Conservation (phyloP, 1,140 invertebrate genomes). For the Oryctes rhinoceros region DNA sequence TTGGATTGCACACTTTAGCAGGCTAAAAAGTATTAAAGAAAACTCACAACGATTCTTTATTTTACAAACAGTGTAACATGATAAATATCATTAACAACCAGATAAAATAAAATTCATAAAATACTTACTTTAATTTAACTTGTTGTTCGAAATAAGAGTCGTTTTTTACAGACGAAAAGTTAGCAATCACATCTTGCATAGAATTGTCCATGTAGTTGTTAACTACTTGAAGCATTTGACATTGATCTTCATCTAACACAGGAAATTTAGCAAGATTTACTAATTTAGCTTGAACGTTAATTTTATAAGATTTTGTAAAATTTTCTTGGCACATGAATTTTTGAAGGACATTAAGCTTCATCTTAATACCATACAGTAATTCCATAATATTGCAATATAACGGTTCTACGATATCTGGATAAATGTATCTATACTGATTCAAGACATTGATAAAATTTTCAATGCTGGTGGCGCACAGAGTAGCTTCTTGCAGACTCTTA, state of each 20-base stretch:
- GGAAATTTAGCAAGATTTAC: slow-evolving; percentile 65
- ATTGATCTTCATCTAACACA: slow-evolving; percentile 59
- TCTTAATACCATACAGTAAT: slow-evolving; percentile 67
- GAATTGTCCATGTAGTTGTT: slow-evolving; percentile 60
- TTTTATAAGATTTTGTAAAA: not conserved
- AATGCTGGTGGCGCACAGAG: not conserved
- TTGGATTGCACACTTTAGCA: slow-evolving; percentile 72
- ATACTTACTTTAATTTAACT: slow-evolving; percentile 26
- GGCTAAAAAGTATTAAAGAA: slow-evolving; percentile 59
- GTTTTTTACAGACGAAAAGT: slow-evolving; percentile 48
- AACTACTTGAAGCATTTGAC: slow-evolving; percentile 60
- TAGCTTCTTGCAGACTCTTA: not conserved
- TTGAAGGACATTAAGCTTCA: slow-evolving; percentile 61
- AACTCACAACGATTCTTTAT: no score
- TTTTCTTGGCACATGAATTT: not conserved
- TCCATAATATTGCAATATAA: slow-evolving; percentile 68
- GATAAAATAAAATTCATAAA: slow-evolving; percentile 53
- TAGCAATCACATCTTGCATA: slow-evolving; percentile 57
- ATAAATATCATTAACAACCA: slow-evolving; percentile 45
- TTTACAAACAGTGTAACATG: slow-evolving; percentile 13
- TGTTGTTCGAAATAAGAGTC: not conserved
- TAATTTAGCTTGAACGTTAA: slow-evolving; percentile 15
- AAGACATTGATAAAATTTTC: slow-evolving; percentile 36
- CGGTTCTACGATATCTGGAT: slow-evolving; percentile 74
- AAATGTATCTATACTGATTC: slow-evolving; percentile 65